phyloP scores from a whole-genome alignment of 2,888 invertebrate genomes.

The Lymantria dispar region DNA sequence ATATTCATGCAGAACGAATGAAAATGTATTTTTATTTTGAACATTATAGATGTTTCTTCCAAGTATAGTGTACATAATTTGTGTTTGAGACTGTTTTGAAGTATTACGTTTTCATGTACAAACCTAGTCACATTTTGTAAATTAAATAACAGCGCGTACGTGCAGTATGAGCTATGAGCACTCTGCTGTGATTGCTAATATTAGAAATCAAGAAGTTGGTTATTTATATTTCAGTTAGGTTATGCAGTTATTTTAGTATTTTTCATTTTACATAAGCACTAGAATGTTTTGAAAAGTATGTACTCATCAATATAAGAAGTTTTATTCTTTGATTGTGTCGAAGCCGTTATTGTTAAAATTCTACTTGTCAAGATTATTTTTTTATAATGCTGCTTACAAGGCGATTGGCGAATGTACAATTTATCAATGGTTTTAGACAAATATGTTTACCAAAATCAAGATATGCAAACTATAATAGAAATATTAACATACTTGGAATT shows the following conservation, averaged over 20 bases:
- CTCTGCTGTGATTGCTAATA: too few relatives aligned
- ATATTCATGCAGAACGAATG: too few relatives aligned
- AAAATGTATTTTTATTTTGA: too few relatives aligned
- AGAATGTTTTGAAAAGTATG: neutral
- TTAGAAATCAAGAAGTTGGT: too few relatives aligned
- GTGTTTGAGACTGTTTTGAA: too few relatives aligned
- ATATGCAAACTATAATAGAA: conserved; percentile 6
- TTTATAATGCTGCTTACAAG: conserved; percentile 3
- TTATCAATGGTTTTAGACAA: conserved; percentile 11
- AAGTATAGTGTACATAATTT: too few relatives aligned
- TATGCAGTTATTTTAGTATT: neutral
- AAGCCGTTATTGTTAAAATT: neutral
- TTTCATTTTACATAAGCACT: neutral
- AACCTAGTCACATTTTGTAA: too few relatives aligned
- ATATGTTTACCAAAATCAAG: conserved; percentile 2
- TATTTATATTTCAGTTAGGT: too few relatives aligned
- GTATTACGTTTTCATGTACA: too few relatives aligned
- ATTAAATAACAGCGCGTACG: too few relatives aligned
- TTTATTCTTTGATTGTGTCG: neutral
- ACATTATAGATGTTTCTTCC: too few relatives aligned
- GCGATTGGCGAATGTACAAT: conserved; percentile 5
- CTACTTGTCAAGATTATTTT: neutral
- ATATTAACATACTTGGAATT: conserved; percentile 89
- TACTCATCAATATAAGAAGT: neutral
- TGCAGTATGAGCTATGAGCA: too few relatives aligned